Evolutionary conservation across 2,113 vertebrate species (phyloP).

Genomic region (Nothocercus julius): DNA sequence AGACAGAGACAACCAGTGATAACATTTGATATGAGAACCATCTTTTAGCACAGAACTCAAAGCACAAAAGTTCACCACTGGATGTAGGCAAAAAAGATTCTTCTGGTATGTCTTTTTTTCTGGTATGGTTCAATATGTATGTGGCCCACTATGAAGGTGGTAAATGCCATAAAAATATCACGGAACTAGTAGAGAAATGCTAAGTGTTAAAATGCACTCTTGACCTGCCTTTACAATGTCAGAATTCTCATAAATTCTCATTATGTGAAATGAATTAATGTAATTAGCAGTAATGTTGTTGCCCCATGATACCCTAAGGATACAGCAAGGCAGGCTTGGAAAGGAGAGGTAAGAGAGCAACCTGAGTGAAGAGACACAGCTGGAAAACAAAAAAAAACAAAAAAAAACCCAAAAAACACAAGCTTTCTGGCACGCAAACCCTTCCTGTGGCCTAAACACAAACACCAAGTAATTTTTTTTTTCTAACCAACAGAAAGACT

Average conservation of each 20-base stretch:
- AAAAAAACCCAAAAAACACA: too few species aligned
- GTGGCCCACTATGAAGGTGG: neutral
- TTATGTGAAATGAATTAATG: conserved; percentile 41
- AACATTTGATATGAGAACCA: neutral
- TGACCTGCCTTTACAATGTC: neutral
- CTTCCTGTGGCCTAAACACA: neutral
- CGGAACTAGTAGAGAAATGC: conserved; percentile 18
- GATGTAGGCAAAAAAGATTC: neutral
- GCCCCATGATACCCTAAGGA: neutral
- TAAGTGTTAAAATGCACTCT: neutral
- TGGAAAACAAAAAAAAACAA: neutral
- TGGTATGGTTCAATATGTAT: neutral
- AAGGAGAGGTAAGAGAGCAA: neutral
- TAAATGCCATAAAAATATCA: neutral
- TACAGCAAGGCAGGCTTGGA: neutral
- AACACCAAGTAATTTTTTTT: neutral
- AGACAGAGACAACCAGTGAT: neutral
- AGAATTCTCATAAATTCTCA: conserved; percentile 50
- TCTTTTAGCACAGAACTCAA: neutral
- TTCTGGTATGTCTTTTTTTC: neutral
- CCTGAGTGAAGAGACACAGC: neutral
- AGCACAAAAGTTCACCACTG: neutral
- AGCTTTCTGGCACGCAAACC: neutral
- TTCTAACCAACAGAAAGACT: neutral
- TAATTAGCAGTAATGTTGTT: conserved; percentile 23